These are phyloP conservation scores for Mesocricetus auratus DNA, from an alignment of 2,113 vertebrate genomes.

Conservation along the genomic window DNA sequence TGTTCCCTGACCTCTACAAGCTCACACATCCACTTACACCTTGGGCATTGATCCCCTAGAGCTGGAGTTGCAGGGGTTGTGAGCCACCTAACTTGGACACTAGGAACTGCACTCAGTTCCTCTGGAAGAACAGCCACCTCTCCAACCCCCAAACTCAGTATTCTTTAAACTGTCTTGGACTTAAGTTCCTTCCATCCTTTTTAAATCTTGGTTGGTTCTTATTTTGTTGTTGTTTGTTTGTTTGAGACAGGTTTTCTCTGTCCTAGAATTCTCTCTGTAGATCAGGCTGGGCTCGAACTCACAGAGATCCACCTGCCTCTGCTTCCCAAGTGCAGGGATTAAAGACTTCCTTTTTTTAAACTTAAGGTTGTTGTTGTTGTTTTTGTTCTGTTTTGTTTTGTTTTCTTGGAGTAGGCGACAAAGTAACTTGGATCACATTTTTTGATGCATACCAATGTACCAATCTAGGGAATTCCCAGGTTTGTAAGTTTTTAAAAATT, in stretches of 20 bases:
- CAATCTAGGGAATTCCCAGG: neutral
- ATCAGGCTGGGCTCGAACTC: neutral
- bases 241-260: neutral
- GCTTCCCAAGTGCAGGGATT: neutral
- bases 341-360: neutral
- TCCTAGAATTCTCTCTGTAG: neutral
- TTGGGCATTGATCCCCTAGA: neutral
- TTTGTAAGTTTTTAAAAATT: slow-evolving; percentile 50
- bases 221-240: neutral
- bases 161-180: slow-evolving; percentile 20
- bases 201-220: neutral
- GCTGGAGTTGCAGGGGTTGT: neutral
- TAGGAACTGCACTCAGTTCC: neutral
- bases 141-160: neutral
- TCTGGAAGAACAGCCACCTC: neutral
- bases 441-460: slow-evolving; percentile 3
- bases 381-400: neutral
- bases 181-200: slow-evolving; percentile 45
- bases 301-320: neutral
- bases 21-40: neutral
- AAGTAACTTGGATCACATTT: slow-evolving; percentile 41
- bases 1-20: neutral
- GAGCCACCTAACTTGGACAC: neutral
- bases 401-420: slow-evolving; percentile 23
- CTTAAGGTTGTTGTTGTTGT: neutral